phyloP scores from a whole-genome alignment of 2,113 vertebrate species.

The Craseonycteris thonglongyai region DNA sequence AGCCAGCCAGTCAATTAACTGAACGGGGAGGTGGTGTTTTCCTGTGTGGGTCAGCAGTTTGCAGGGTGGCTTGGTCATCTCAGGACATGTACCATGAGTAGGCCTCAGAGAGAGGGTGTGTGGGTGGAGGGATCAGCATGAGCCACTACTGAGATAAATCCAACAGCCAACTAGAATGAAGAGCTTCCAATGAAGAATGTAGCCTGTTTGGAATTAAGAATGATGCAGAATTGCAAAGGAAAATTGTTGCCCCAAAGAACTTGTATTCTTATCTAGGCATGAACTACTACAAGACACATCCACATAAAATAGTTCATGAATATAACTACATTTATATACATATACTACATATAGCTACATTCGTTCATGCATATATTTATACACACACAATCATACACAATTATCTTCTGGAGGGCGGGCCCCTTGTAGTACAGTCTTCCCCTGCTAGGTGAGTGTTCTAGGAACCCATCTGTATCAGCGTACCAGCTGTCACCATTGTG shows the following conservation, averaged over 20 bases:
- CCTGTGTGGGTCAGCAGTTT: not conserved
- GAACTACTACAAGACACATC: not conserved
- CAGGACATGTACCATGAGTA: fast-evolving
- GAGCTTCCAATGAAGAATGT: not conserved
- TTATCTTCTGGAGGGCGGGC: no score
- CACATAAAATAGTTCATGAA: not conserved
- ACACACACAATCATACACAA: not conserved
- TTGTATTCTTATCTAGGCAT: not conserved
- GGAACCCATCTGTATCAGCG: no score
- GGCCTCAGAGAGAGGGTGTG: not conserved
- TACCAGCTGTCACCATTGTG: no score
- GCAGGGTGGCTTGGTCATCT: not conserved
- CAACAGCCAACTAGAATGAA: not conserved
- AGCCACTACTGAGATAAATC: not conserved
- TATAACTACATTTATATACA: not conserved
- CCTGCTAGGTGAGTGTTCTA: no score
- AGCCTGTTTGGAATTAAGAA: not conserved
- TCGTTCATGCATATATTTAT: no score
- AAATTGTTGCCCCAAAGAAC: not conserved
- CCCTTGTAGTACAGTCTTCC: no score
- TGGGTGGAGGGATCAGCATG: not conserved
- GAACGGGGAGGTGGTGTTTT: not conserved
- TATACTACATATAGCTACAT: not conserved
- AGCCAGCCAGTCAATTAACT: not conserved
- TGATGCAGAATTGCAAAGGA: not conserved